Base-by-base conservation (phyloP, 2,888 invertebrate genomes). In the Cataglyphis albicans region DNA sequence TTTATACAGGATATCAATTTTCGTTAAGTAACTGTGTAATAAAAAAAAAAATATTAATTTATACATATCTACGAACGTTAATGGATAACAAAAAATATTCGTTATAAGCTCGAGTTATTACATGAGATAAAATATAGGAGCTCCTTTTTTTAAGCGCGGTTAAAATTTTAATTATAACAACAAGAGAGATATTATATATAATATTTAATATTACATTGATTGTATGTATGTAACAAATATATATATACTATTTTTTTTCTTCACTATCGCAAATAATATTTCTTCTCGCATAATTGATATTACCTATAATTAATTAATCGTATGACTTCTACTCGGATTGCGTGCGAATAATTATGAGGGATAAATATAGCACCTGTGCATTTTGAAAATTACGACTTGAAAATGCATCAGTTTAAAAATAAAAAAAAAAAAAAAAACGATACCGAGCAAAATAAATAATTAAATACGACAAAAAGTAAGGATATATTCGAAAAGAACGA, bases 331-430 rank as follows among this genome's bases (percentile, higher is more conserved):
- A 87, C 81, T 89, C 48, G 80, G 85, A 68, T 83, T 57, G 87
- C 86, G 88, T 87, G 88, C 83, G 84, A 59, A 73, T 84, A 87
- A 73, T 85, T 80, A 65, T 84, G 74, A 85, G 29, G 63, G 48
- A 68, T 86, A 84, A 52, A 35, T 82, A 84, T 87, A 88, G 88
- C 88, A 88, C 88, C 88, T 88, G 83, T 88, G 86, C 84, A 86
- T 81, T 84, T 84, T 59, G 74, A 72, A 63, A 84, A 84, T 86
- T 84, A 82, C 87, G 72, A 72, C 78, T 80, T 72, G 44, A 59
- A 80, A 72, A 70, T 59, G 6, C 44, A 10, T 0, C 10, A 59
- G 21, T 21, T 21, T 21, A 21, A 21, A 21, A 21, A 21, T 21
- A 21, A 21, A 21, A 21, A 21, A 21, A 21, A 3, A 75, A 12